phyloP scores from a whole-genome alignment of 2,888 invertebrate species.

The Drosophila paracracens region DNA sequence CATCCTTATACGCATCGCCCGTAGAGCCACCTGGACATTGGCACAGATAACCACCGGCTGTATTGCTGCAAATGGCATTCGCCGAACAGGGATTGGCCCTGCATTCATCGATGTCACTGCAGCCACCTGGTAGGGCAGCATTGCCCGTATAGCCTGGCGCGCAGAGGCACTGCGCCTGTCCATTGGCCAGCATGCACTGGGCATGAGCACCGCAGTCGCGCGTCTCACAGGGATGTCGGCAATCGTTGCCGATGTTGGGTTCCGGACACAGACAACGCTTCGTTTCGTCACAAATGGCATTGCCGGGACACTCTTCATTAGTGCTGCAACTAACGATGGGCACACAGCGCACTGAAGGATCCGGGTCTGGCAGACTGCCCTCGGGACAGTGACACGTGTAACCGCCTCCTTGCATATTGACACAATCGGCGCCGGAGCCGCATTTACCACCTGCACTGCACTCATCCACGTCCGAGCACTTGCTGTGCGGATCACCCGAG shows the following conservation, averaged over 20 bases:
- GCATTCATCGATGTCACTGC: conserved; percentile 96
- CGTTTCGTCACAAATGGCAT: conserved; percentile 92
- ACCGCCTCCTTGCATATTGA: conserved; percentile 91
- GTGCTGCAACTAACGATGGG: conserved; percentile 91
- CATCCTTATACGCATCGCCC: conserved; percentile 92
- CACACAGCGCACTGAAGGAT: conserved; percentile 92
- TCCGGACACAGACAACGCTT: conserved; percentile 94
- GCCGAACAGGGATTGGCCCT: conserved; percentile 91
- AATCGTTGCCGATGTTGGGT: conserved; percentile 96
- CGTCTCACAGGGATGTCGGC: conserved; percentile 96
- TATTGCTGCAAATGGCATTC: conserved; percentile 95
- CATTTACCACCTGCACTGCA: conserved; percentile 90
- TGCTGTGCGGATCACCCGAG: conserved; percentile 92
- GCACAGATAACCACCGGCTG: conserved; percentile 93
- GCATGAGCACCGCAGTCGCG: conserved; percentile 94
- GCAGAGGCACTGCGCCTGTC: conserved; percentile 93
- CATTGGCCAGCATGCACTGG: conserved; percentile 94
- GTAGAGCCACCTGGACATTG: conserved; percentile 93
- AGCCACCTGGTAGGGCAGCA: conserved; percentile 87
- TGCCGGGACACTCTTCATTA: conserved; percentile 94
- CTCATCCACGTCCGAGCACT: conserved; percentile 94
- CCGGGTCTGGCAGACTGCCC: conserved; percentile 93
- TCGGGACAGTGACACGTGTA: conserved; percentile 93
- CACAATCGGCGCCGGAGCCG: conserved; percentile 92
- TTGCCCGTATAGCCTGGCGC: conserved; percentile 91